Conservation (phyloP, 2,888 invertebrate genomes). For the Oegoconia quadripuncta region DNA sequence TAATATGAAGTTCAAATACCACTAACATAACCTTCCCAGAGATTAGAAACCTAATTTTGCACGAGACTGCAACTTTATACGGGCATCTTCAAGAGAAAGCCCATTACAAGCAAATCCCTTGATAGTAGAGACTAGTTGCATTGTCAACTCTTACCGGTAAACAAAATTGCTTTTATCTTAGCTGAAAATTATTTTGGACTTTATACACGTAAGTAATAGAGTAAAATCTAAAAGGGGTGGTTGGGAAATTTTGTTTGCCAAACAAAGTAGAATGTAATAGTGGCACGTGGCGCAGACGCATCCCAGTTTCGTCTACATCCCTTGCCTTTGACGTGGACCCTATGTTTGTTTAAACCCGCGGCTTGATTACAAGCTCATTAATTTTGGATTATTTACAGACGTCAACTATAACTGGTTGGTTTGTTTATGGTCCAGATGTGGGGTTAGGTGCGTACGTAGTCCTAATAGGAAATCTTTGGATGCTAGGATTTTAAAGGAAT, state of each 20-base stretch:
- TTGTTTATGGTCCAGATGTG: slow-evolving; percentile 11
- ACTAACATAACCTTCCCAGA: slow-evolving; percentile 13
- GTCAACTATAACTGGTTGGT: neutral
- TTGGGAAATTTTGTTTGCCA: slow-evolving; percentile 26
- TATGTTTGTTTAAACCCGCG: slow-evolving; percentile 68
- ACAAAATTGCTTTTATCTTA: slow-evolving; percentile 25
- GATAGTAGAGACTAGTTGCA: slow-evolving; percentile 70
- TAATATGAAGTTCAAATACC: slow-evolving; percentile 8
- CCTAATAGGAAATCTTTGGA: too few species aligned
- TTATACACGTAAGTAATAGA: slow-evolving; percentile 16
- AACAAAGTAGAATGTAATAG: slow-evolving; percentile 48
- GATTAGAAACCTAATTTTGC: slow-evolving; percentile 46
- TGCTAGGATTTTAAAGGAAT: too few species aligned
- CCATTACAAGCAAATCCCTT: slow-evolving; percentile 69
- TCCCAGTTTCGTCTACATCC: slow-evolving; percentile 64
- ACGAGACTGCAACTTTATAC: slow-evolving; percentile 43
- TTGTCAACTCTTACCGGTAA: slow-evolving; percentile 55
- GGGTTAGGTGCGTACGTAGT: neutral
- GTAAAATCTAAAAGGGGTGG: neutral
- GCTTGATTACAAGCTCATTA: slow-evolving; percentile 74
- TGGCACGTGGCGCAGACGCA: slow-evolving; percentile 73
- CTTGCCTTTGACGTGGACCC: slow-evolving; percentile 67
- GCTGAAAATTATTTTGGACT: slow-evolving; percentile 13
- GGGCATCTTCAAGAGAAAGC: slow-evolving; percentile 57
- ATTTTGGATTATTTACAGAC: slow-evolving; percentile 70